Conservation (phyloP, 2,797 vertebrate genomes). For the Iguana delicatissima region DNA sequence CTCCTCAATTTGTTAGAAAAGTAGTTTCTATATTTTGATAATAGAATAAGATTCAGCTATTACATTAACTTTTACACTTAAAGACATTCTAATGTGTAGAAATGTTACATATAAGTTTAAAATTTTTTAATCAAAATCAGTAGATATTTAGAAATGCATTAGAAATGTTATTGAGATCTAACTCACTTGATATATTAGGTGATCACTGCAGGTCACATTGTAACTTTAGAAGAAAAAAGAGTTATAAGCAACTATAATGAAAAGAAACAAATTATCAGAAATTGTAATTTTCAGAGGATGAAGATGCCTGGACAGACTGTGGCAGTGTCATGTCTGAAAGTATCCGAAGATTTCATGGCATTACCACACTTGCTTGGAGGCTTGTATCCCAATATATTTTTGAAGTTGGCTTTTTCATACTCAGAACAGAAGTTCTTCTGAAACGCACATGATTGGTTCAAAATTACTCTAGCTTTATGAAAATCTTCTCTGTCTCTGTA, state of each 20-base stretch:
- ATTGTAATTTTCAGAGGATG: neutral
- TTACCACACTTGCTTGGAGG: neutral
- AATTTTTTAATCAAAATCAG: conserved; percentile 24
- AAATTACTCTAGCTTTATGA: neutral
- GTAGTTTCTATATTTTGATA: conserved; percentile 1
- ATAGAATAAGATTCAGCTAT: neutral
- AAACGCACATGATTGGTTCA: neutral
- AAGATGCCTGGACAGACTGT: neutral
- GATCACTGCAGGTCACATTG: neutral
- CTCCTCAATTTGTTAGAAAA: conserved; percentile 22
- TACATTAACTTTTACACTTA: conserved; percentile 7
- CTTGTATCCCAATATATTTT: neutral
- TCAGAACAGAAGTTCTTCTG: neutral
- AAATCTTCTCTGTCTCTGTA: neutral
- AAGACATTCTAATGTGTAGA: neutral
- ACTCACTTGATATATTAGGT: neutral
- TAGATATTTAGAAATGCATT: neutral
- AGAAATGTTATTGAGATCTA: neutral
- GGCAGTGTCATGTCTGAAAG: neutral
- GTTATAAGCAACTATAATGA: neutral
- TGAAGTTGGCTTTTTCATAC: neutral
- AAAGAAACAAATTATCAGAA: neutral
- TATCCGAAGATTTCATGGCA: neutral
- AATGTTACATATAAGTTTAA: too few relatives aligned
- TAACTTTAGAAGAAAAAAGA: neutral